Conservation (phyloP, 2,113 vertebrate species). For the Phylloscopus trochilus region DNA sequence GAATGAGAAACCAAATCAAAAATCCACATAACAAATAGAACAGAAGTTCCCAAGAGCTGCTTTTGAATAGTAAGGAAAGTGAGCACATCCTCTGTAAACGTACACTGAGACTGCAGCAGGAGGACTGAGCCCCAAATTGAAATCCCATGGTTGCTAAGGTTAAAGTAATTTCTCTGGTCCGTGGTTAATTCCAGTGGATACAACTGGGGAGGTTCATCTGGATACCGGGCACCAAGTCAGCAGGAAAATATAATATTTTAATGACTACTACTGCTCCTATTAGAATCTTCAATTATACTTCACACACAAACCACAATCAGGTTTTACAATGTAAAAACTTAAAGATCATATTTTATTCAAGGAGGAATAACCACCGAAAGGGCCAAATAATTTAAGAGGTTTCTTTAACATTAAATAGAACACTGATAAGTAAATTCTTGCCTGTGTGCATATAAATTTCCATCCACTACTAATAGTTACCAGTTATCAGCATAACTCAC, state of each 20-base stretch:
- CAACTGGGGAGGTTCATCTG: neutral
- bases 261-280: neutral
- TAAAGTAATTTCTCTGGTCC: neutral
- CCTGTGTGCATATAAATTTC: neutral
- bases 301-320: neutral
- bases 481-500: neutral
- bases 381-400: neutral
- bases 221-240: neutral
- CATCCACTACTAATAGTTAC: neutral
- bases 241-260: neutral
- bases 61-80: neutral
- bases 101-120: neutral
- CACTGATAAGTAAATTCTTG: neutral
- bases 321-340: neutral
- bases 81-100: neutral
- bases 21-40: neutral
- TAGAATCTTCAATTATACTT: neutral
- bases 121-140: neutral
- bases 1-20: neutral
- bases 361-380: neutral
- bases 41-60: neutral
- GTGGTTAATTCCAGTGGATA: neutral
- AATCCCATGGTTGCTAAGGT: accelerated
- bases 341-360: neutral
- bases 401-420: neutral